Evolutionary conservation across 2,113 vertebrate genomes (phyloP).

Genomic region (Crotalus horridus): DNA sequence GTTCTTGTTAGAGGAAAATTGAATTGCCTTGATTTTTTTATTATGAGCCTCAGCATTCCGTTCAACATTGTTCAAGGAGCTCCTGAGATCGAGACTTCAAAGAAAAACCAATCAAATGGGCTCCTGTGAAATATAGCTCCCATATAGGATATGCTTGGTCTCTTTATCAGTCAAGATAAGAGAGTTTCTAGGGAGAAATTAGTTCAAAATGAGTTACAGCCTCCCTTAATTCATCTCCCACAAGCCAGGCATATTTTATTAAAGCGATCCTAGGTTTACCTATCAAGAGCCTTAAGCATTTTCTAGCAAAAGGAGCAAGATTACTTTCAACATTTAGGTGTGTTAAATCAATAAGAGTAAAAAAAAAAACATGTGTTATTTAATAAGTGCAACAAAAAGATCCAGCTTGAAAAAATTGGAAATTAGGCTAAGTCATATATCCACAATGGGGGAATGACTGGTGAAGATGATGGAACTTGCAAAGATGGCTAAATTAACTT

Average conservation of each 20-base stretch:
- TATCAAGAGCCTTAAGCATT: neutral
- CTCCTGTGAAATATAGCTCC: neutral
- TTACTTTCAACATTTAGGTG: neutral
- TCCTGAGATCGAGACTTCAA: neutral
- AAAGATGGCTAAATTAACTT: neutral
- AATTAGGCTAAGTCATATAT: neutral
- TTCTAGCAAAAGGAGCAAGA: neutral
- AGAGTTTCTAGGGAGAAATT: neutral
- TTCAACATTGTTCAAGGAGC: neutral
- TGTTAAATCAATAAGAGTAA: neutral
- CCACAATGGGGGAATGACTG: neutral
- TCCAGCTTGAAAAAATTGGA: neutral
- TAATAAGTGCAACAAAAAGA: neutral
- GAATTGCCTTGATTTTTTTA: constrained; percentile 1
- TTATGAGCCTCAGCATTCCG: neutral
- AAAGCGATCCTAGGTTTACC: constrained; percentile 19
- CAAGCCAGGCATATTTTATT: neutral
- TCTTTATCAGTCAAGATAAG: neutral
- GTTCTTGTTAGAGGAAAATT: neutral
- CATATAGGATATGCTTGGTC: neutral
- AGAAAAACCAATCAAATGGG: neutral
- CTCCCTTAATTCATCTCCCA: neutral
- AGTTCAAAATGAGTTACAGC: constrained; percentile 1
- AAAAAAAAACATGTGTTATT: neutral
- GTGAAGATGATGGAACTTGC: neutral